Evolutionary conservation across 2,888 invertebrate species (phyloP).

Genomic region (Fragum whitleyi): DNA sequence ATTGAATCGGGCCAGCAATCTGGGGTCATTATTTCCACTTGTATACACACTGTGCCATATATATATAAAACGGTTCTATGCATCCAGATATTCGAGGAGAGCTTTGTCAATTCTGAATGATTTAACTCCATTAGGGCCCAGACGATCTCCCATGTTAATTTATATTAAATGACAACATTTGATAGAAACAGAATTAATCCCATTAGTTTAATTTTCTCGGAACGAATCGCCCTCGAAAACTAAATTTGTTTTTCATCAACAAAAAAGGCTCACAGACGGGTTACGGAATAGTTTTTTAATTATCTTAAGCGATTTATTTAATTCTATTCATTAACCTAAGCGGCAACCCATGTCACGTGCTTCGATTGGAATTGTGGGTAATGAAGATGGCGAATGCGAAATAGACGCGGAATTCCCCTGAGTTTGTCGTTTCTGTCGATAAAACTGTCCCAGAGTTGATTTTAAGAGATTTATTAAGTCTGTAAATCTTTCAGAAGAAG

Average conservation of each 20-base stretch:
- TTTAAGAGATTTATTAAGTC: constrained; percentile 14
- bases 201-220: constrained; percentile 27
- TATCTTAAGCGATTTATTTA: constrained; percentile 56
- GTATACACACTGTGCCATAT: too few species aligned
- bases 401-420: constrained; percentile 21
- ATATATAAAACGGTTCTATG: too few species aligned
- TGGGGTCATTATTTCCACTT: too few species aligned
- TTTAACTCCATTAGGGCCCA: neutral
- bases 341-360: constrained; percentile 51
- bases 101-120: neutral
- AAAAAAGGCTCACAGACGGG: constrained; percentile 36
- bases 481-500: constrained; percentile 16
- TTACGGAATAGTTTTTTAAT: constrained; percentile 44
- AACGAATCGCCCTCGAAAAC: constrained; percentile 18
- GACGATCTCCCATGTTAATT: constrained; percentile 12
- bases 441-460: constrained; percentile 11
- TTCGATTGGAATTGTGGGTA: constrained; percentile 48
- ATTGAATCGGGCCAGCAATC: too few species aligned
- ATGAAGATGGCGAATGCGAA: constrained; percentile 23
- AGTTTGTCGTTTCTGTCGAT: constrained; percentile 6
- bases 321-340: constrained; percentile 50
- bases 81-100: too few species aligned
- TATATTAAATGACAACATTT: constrained; percentile 22
- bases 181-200: constrained; percentile 27
- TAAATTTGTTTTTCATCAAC: constrained; percentile 48